phyloP scores from a whole-genome alignment of 2,797 vertebrate species.

The Meriones psammophilus region DNA sequence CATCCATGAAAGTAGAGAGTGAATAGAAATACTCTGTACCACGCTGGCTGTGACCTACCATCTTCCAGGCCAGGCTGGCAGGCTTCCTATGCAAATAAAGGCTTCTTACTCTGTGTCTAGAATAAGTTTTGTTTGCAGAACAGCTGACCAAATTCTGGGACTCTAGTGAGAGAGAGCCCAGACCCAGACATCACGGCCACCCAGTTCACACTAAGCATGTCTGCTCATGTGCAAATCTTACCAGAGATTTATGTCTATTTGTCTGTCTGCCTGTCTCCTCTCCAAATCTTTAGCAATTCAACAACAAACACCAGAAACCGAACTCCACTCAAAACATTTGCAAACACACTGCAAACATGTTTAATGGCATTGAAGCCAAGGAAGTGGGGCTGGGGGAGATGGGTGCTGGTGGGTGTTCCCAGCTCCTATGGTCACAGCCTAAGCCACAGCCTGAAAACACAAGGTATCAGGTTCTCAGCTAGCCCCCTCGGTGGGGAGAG shows the following conservation, averaged over 20 bases:
- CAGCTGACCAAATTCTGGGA: slow-evolving; percentile 59
- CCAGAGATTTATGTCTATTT: slow-evolving; percentile 40
- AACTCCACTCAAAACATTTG: slow-evolving; percentile 77
- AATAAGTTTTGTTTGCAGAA: slow-evolving; percentile 70
- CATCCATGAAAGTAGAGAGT: not conserved
- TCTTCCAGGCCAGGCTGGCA: slow-evolving; percentile 65
- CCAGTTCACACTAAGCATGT: not conserved
- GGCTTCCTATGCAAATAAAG: slow-evolving; percentile 74
- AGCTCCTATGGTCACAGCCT: slow-evolving; percentile 80
- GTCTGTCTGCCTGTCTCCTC: slow-evolving; percentile 36
- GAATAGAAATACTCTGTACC: slow-evolving; percentile 61
- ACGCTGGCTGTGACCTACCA: slow-evolving; percentile 30
- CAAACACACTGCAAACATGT: slow-evolving; percentile 58
- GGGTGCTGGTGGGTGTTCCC: slow-evolving; percentile 82
- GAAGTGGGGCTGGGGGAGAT: slow-evolving; percentile 74
- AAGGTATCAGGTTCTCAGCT: slow-evolving; percentile 79
- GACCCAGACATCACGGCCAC: not conserved
- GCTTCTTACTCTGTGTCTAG: slow-evolving; percentile 27
- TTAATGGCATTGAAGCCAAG: slow-evolving; percentile 64
- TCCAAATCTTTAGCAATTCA: slow-evolving; percentile 78
- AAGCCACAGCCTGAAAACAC: slow-evolving; percentile 82
- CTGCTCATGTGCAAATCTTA: not conserved
- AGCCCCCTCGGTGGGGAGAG: slow-evolving; percentile 84
- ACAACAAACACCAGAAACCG: slow-evolving; percentile 79
- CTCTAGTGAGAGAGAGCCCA: not conserved